These are phyloP conservation scores for Toxotes lorentzi DNA, from an alignment of 2,797 vertebrate species.

Conservation along the genomic window DNA sequence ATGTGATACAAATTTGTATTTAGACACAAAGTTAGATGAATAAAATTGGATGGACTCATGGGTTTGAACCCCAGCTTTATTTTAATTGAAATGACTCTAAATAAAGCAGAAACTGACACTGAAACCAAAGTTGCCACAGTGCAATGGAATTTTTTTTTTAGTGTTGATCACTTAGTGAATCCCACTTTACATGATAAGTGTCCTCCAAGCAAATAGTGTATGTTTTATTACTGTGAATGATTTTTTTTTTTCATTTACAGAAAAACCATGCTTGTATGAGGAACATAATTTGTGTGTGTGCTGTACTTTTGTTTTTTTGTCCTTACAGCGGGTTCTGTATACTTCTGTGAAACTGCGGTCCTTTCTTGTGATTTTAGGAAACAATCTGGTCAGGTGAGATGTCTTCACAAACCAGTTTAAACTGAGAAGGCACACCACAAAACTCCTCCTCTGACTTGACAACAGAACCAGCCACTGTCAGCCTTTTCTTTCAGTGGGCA, in stretches of 20 bases:
- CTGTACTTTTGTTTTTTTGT: background rate
- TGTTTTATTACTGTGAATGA: background rate
- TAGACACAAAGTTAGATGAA: background rate
- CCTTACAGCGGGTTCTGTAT: background rate
- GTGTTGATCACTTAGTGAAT: slow-evolving; percentile 11
- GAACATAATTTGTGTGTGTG: background rate
- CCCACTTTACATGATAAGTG: background rate
- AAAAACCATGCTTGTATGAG: background rate
- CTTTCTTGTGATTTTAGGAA: background rate
- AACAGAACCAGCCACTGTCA: slow-evolving; percentile 13
- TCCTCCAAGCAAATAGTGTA: too few species aligned
- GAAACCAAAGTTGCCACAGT: background rate
- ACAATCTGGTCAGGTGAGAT: slow-evolving; percentile 45
- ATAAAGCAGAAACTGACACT: background rate
- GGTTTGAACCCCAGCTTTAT: too few species aligned
- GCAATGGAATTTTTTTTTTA: background rate
- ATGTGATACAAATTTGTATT: background rate
- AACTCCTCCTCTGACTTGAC: slow-evolving; percentile 56
- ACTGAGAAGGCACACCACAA: background rate
- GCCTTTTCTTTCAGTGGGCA: background rate
- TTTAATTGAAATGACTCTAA: background rate
- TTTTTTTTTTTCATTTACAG: background rate
- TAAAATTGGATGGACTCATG: background rate
- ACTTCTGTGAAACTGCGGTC: slow-evolving; percentile 18
- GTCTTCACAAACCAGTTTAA: slow-evolving; percentile 60